Conservation (phyloP, 1,140 invertebrate genomes). For the Venustaconcha ellipsiformis region DNA sequence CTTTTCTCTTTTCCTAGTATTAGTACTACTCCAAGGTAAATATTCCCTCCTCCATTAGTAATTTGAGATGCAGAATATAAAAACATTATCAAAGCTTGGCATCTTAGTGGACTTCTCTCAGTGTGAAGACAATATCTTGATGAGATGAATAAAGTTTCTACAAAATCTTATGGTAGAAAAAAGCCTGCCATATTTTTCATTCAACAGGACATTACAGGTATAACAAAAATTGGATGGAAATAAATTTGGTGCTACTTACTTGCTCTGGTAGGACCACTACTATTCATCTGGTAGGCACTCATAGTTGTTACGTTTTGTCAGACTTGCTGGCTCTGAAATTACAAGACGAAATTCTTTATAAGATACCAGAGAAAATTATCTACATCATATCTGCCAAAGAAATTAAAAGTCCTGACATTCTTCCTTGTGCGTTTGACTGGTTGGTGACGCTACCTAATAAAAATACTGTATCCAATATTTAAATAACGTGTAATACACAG, state of each 20-base stretch:
- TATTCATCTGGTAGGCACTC: conserved; percentile 30
- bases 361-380: no score
- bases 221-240: neutral
- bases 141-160: neutral
- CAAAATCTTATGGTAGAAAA: neutral
- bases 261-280: conserved; percentile 18
- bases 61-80: neutral
- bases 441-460: no score
- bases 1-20: no score
- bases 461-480: no score
- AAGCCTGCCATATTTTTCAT: neutral
- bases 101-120: neutral
- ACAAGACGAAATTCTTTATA: conserved; percentile 1
- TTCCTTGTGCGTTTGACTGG: no score
- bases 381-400: no score
- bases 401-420: no score
- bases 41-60: no score
- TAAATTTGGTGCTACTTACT: conserved; percentile 18
- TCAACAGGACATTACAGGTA: neutral
- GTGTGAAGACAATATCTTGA: neutral
- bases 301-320: conserved; percentile 10
- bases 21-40: no score
- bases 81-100: neutral
- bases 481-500: no score
- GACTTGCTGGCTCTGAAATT: conserved; percentile 25